phyloP scores from a whole-genome alignment of 2,797 vertebrate species.

The Galago senegalensis region DNA sequence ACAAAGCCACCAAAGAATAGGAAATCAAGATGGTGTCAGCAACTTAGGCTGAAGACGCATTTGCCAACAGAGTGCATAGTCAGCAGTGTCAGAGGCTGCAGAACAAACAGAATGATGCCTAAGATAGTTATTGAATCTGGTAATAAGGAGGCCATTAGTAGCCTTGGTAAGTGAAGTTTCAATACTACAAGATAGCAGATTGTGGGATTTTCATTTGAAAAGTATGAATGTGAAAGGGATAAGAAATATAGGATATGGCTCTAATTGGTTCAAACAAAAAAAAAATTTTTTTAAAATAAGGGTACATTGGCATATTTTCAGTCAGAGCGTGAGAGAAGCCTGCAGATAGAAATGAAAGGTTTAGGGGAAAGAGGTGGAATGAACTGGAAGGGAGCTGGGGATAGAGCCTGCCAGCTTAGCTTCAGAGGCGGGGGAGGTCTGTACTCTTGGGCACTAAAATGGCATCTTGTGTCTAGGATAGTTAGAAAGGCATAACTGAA shows the following conservation, averaged over 20 bases:
- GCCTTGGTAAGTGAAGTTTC: conserved; percentile 20
- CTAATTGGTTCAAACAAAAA: not conserved
- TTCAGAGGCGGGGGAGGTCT: not conserved
- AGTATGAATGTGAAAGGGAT: conserved; percentile 14
- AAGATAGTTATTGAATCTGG: not conserved
- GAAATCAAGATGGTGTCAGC: conserved; percentile 3
- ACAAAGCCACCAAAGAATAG: not conserved
- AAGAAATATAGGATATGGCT: not conserved
- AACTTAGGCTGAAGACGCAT: not conserved
- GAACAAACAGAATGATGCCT: not conserved
- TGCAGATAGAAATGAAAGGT: not conserved
- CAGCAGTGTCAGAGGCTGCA: not conserved
- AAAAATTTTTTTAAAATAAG: not conserved
- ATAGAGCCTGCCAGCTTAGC: not conserved
- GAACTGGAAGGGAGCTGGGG: not conserved
- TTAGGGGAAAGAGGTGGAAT: not conserved
- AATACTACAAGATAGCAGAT: not conserved
- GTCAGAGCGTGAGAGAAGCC: not conserved
- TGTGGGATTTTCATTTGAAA: conserved; percentile 2
- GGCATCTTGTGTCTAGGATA: not conserved
- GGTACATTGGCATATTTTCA: not conserved
- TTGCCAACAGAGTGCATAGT: not conserved
- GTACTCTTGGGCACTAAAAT: not conserved
- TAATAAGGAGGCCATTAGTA: not conserved
- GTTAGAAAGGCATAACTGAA: not conserved